phyloP scores from a whole-genome alignment of 1,140 invertebrate genomes.

The Triops longicaudatus region DNA sequence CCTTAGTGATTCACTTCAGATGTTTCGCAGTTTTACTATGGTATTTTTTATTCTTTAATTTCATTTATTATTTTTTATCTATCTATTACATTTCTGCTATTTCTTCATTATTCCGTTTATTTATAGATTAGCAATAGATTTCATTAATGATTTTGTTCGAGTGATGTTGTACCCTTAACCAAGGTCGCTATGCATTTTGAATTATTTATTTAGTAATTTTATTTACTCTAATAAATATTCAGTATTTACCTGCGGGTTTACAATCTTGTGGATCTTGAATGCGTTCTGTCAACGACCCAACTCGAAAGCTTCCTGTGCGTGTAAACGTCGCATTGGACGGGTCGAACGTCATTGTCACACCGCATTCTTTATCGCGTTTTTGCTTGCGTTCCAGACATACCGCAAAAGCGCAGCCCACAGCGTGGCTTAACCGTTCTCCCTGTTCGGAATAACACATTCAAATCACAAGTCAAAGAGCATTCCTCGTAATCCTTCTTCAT shows the following conservation, averaged over 20 bases:
- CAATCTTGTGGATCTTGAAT: constrained; percentile 51
- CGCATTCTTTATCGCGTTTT: constrained; percentile 91
- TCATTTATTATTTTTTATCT: no score
- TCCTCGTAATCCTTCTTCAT: not conserved
- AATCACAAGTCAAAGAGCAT: not conserved
- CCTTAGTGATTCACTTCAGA: no score
- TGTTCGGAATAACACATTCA: constrained; percentile 35
- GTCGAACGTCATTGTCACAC: constrained; percentile 88
- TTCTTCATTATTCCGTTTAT: not conserved
- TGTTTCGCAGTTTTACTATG: no score
- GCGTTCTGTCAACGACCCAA: constrained; percentile 69
- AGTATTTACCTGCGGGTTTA: constrained; percentile 36
- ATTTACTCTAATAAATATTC: not conserved
- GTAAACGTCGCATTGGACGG: constrained; percentile 90
- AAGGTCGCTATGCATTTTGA: no score
- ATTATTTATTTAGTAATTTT: no score
- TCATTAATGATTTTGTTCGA: no score
- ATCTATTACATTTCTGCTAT: not conserved
- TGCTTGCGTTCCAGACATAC: constrained; percentile 97
- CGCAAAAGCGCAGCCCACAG: constrained; percentile 98
- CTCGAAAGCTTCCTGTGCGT: constrained; percentile 81
- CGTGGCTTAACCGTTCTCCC: constrained; percentile 95
- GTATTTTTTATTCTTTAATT: no score
- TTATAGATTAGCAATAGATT: no score
- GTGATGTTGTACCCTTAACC: no score